Evolutionary conservation across 1,140 invertebrate species (phyloP).

Genomic region (Armadillidium nasatum): DNA sequence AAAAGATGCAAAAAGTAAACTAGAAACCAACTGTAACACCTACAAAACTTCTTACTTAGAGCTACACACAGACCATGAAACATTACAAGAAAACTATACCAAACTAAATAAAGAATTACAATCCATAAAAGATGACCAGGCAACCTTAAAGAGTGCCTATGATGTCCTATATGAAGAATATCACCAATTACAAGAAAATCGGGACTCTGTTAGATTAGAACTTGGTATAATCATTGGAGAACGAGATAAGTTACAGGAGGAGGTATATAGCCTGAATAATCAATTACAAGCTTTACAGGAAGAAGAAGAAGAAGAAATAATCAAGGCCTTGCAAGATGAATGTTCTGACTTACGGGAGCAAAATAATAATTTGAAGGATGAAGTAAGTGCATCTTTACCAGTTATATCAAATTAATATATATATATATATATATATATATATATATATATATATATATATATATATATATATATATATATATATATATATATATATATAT

Average conservation of each 20-base stretch:
- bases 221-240: constrained; percentile 39
- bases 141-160: constrained; percentile 39
- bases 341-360: constrained; percentile 35
- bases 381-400: constrained; percentile 27
- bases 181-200: constrained; percentile 36
- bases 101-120: constrained; percentile 33
- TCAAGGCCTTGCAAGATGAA: constrained; percentile 42
- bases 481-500: too few species aligned
- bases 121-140: constrained; percentile 32
- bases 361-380: constrained; percentile 40
- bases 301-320: constrained; percentile 42
- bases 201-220: constrained; percentile 35
- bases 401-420: too few species aligned
- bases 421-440: too few species aligned
- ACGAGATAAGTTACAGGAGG: constrained; percentile 37
- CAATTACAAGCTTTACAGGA: constrained; percentile 39
- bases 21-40: constrained; percentile 31
- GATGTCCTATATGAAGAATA: constrained; percentile 40
- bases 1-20: constrained; percentile 33
- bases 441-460: too few species aligned
- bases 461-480: too few species aligned
- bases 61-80: constrained; percentile 34
- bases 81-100: constrained; percentile 35
- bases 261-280: constrained; percentile 37
- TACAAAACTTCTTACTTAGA: constrained; percentile 41